A percentile compares a stretch with the other conserved stretches of the same genome.
These are phyloP conservation scores for Rhabdomys pumilio DNA, from an alignment of 2,797 vertebrate genomes.

Conservation along the genomic window DNA sequence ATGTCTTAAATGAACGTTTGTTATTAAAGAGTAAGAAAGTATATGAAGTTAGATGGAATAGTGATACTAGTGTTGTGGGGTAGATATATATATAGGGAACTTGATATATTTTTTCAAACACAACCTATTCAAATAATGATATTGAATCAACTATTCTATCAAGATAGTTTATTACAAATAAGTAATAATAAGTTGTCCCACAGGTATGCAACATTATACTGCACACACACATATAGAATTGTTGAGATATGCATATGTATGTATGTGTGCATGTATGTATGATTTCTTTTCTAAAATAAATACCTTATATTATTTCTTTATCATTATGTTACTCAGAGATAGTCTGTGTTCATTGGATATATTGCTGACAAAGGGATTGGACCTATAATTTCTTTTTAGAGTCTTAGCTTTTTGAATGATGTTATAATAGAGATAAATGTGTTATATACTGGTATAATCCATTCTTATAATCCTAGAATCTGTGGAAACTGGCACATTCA, in stretches of 20 bases:
- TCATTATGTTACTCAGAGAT: neutral
- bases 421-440: neutral
- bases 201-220: neutral
- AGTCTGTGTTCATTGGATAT: neutral
- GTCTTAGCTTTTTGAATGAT: rapidly evolving
- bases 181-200: neutral
- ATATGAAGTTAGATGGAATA: neutral
- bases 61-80: neutral
- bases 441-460: neutral
- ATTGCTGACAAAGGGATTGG: neutral
- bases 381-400: neutral
- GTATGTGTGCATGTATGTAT: too few species aligned
- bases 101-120: neutral
- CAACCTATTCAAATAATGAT: neutral
- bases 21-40: neutral
- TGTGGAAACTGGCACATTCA: neutral
- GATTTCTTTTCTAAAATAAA: neutral
- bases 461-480: neutral
- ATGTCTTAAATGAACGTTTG: neutral
- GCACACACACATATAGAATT: neutral
- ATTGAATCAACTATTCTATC: neutral
- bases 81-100: neutral
- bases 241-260: neutral
- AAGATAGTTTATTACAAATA: neutral
- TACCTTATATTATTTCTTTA: neutral